phyloP scores from a whole-genome alignment of 2,888 invertebrate genomes.

The Ecliptopera silaceata region DNA sequence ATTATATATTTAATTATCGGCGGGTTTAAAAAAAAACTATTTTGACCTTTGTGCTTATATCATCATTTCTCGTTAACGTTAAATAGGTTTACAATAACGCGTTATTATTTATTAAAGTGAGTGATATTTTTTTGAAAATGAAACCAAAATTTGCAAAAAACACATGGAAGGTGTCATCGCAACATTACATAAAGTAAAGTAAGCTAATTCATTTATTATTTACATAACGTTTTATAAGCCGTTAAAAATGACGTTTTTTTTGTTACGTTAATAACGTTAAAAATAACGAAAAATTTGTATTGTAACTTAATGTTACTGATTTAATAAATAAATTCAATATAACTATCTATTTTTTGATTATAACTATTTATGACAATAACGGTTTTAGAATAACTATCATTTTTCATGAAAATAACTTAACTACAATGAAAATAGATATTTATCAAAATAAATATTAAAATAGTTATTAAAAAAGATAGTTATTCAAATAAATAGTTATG shows the following conservation, averaged over 20 bases:
- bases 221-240: slow-evolving; percentile 31
- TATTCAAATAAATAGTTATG: no score
- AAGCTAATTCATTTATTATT: slow-evolving; percentile 56
- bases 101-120: neutral
- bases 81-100: neutral
- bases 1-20: no score
- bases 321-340: no score
- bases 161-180: slow-evolving; percentile 43
- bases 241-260: no score
- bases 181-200: slow-evolving; percentile 51
- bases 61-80: no score
- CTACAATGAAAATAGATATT: no score
- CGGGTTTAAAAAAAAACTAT: no score
- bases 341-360: no score
- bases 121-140: slow-evolving; percentile 63
- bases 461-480: no score
- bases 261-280: slow-evolving; percentile 22
- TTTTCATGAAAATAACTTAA: neutral
- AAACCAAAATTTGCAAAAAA: slow-evolving; percentile 45
- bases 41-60: no score
- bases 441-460: no score
- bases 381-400: neutral
- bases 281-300: slow-evolving; percentile 17
- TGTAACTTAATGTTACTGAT: neutral
- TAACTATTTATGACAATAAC: no score